Percentiles rank a stretch among this genome's conserved stretches.
Conservation (phyloP, 2,113 vertebrate genomes). For the Nothoprocta perdicaria region DNA sequence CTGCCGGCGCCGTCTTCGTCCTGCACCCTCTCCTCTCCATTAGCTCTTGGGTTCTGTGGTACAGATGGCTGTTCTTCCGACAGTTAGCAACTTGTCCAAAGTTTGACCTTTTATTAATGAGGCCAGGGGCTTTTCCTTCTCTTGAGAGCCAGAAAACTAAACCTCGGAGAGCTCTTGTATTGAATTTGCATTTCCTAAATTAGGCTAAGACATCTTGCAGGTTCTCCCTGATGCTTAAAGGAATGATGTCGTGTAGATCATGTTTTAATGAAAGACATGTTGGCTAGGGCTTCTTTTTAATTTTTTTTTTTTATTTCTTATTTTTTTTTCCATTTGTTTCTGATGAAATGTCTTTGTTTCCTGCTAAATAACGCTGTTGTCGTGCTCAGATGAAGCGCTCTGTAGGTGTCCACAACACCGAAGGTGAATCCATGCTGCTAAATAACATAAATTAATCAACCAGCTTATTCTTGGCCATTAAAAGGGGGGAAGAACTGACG, state of each 20-base stretch:
- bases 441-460: neutral
- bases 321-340: neutral
- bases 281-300: neutral
- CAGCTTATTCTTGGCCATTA: neutral
- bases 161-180: conserved; percentile 18
- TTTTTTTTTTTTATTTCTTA: neutral
- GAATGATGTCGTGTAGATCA: accelerated
- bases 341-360: neutral
- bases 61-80: neutral
- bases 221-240: neutral
- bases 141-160: neutral
- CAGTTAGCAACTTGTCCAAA: conserved; percentile 19
- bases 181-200: conserved; percentile 25
- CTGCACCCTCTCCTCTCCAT: neutral
- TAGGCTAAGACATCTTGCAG: conserved; percentile 19
- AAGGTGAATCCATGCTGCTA: neutral
- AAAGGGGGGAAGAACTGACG: neutral
- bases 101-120: conserved; percentile 53
- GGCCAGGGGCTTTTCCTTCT: neutral
- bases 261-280: neutral
- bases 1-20: neutral
- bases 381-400: accelerated
- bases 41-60: neutral
- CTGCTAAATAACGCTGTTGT: neutral
- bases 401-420: accelerated